phyloP scores from a whole-genome alignment of 2,113 vertebrate species.

The Climacteris rufus region DNA sequence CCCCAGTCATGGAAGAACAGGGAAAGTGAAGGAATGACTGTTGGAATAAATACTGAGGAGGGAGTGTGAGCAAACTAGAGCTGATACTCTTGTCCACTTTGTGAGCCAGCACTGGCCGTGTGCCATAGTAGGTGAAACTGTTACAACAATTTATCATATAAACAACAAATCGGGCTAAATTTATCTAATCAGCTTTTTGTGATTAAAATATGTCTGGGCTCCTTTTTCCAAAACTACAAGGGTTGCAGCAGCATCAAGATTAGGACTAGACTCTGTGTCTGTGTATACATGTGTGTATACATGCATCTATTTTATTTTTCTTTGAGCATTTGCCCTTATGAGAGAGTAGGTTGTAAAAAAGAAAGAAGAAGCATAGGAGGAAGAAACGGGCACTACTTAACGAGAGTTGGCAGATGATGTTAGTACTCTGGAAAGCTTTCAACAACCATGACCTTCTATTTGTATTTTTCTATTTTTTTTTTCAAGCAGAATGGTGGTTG shows the following conservation, averaged over 20 bases:
- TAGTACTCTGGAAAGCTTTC: not conserved
- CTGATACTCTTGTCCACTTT: not conserved
- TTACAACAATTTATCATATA: not conserved
- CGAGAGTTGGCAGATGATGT: not conserved
- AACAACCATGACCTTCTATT: not conserved
- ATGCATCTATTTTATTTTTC: not conserved
- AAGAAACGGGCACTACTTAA: not conserved
- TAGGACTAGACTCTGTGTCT: not conserved
- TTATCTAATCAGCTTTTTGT: not conserved
- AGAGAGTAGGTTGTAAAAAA: not conserved
- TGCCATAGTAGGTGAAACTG: not conserved
- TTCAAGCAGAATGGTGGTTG: not conserved
- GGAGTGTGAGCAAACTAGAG: not conserved
- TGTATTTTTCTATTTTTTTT: not conserved
- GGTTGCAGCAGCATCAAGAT: not conserved
- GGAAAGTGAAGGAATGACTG: not conserved
- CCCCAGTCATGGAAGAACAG: not conserved
- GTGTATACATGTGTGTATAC: rapidly evolving
- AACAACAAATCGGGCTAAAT: not conserved
- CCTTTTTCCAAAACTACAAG: not conserved
- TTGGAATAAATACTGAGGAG: not conserved
- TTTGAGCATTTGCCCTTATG: not conserved
- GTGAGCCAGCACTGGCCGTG: not conserved
- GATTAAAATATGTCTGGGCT: not conserved
- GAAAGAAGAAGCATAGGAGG: not conserved